Percentiles rank a stretch among this genome's conserved stretches.
Evolutionary conservation across 64 coral and sea anemone species (phyloP).

Genomic region (Platygyra sinensis): DNA sequence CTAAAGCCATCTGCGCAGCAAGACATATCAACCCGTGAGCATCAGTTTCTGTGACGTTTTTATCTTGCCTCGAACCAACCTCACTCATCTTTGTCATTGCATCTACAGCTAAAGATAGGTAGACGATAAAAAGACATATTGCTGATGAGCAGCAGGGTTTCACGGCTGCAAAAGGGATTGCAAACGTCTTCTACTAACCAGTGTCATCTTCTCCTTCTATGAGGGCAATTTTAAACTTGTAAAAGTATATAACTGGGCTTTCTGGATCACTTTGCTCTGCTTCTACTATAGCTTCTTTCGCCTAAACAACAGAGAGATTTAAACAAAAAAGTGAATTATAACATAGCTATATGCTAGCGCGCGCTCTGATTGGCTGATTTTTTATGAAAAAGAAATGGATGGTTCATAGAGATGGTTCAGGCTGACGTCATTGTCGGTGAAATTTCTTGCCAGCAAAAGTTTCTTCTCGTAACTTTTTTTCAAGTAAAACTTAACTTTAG

Average conservation of each 20-base stretch:
- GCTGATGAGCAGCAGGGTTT: too few species aligned
- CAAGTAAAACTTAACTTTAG: too few species aligned
- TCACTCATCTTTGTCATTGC: slow-evolving; percentile 77
- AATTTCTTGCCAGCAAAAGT: too few species aligned
- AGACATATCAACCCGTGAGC: slow-evolving; percentile 86
- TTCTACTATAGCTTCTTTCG: slow-evolving; percentile 70
- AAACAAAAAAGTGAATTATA: background rate
- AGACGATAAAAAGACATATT: background rate
- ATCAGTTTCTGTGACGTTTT: slow-evolving; percentile 47
- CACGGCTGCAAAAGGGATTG: background rate
- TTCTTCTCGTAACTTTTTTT: too few species aligned
- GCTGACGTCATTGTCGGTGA: too few species aligned
- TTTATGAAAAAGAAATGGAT: too few species aligned
- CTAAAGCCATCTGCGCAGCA: slow-evolving; percentile 88
- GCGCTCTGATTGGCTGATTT: too few species aligned
- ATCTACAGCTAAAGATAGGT: slow-evolving; percentile 53
- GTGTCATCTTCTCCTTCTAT: slow-evolving; percentile 69
- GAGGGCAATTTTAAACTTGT: slow-evolving; percentile 95
- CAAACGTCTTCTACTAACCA: slow-evolving; percentile 24
- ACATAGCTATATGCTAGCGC: too few species aligned
- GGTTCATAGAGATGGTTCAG: too few species aligned
- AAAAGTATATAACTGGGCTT: slow-evolving; percentile 77
- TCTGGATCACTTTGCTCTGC: slow-evolving; percentile 73
- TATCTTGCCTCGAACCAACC: slow-evolving; percentile 11
- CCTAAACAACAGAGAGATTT: slow-evolving; percentile 56